Base-by-base conservation (phyloP, 2,888 invertebrate species). In the Ennomos fuscantarius region DNA sequence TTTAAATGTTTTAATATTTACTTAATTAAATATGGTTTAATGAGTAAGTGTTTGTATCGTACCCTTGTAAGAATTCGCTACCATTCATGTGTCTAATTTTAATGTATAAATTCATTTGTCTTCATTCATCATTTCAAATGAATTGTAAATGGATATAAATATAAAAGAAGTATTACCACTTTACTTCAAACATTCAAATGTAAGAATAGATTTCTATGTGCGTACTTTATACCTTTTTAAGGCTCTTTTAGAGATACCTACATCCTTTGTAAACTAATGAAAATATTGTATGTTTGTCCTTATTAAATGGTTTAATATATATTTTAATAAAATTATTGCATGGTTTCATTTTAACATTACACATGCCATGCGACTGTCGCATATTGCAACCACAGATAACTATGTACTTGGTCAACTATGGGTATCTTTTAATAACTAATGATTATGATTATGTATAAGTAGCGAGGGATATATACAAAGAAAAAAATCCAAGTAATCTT, bases 261-360 rank as follows among this genome's bases (percentile, higher is more conserved):
- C 81, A 83, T 89, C 83, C 82, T 89, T 84, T 91, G 89, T 91
- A 89, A 90, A 91, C 90, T 90, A 91, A 89, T 89, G 86, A 86
- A 89, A 86, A 87, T 89, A 91, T 88, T 90, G 90, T 89, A 91
- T 86, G 91, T 91, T 91, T 91, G 92, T 89, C 89, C 81, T 87
- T 88, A 90, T 88, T 87, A 87, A 91, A 91, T 91, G 91, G 88
- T 91, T 91, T 91, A 91, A 92, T 92, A 91, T 91, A 91, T 92
- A 92, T 91, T 91, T 90, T 89, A 91, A 91, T 91, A 88, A 87
- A 89, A 89, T 80, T 67, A 84, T 49, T 54, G 13, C 2, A 15
- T 64, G 51, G 63, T 82, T 80, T 86, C 58, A 71, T 79, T 84
- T 48, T 3, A 32, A 5, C 24, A 24, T 24, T 6, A 24, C 24